A percentile compares a stretch with the other conserved stretches of the same genome.
Evolutionary conservation across 2,888 invertebrate species (phyloP).

Genomic region (Nephrotoma flavescens): DNA sequence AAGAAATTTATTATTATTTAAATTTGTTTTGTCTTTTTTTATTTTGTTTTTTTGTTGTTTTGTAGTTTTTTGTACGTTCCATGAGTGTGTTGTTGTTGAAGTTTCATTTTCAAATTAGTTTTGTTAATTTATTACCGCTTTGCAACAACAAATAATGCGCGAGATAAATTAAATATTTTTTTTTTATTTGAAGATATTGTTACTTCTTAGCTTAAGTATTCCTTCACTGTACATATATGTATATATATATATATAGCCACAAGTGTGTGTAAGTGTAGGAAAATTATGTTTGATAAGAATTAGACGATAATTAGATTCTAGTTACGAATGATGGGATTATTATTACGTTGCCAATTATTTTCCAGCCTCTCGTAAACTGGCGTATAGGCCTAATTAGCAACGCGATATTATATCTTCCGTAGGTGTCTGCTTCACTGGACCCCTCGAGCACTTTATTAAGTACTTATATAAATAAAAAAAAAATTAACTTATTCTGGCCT

Average conservation of each 20-base stretch:
- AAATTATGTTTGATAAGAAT: background rate
- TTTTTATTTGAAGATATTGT: too few species aligned
- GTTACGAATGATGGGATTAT: background rate
- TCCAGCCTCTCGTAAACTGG: background rate
- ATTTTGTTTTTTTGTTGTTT: background rate
- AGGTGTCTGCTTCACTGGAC: background rate
- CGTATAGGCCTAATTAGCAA: background rate
- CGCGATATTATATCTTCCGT: background rate
- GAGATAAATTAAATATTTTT: background rate
- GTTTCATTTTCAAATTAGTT: background rate
- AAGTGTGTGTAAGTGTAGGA: background rate
- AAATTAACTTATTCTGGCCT: background rate
- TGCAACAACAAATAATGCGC: background rate
- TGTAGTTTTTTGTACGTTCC: background rate
- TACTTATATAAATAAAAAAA: background rate
- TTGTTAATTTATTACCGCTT: background rate
- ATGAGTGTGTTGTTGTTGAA: background rate
- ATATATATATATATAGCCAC: background rate
- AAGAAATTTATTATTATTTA: background rate
- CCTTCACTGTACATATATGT: too few species aligned
- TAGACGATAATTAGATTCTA: background rate
- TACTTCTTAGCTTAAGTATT: too few species aligned
- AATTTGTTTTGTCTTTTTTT: background rate
- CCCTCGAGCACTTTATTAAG: background rate
- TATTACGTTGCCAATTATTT: background rate